Conservation (phyloP, 1,140 invertebrate species). For the Oryzaephilus surinamensis region DNA sequence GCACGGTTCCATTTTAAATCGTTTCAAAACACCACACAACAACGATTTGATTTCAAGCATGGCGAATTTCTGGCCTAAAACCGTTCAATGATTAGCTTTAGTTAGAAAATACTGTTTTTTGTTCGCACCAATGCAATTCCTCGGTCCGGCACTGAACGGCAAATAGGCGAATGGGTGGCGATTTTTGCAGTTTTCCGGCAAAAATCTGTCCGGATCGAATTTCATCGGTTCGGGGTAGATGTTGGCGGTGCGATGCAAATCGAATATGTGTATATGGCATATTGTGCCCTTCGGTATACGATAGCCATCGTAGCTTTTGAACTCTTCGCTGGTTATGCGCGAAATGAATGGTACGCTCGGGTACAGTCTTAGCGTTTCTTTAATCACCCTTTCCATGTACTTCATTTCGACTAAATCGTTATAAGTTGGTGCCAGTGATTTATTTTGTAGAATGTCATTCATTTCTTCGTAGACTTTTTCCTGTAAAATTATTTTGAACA, state of each 20-base stretch:
- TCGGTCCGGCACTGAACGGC: conserved; percentile 52
- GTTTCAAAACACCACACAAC: conserved; percentile 51
- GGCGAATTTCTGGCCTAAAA: no score
- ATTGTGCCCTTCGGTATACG: conserved; percentile 2
- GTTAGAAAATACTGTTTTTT: conserved; percentile 69
- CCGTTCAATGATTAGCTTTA: no score
- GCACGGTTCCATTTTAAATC: conserved; percentile 42
- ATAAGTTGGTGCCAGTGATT: conserved; percentile 36
- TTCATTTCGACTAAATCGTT: conserved; percentile 51
- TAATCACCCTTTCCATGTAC: conserved; percentile 53
- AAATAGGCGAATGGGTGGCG: conserved; percentile 44
- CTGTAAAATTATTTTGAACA: conserved; percentile 18
- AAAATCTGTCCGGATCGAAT: conserved; percentile 60
- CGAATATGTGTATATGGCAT: conserved; percentile 10
- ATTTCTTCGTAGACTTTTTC: conserved; percentile 40
- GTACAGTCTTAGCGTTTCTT: conserved; percentile 48
- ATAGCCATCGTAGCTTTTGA: conserved; percentile 27
- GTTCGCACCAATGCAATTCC: no score
- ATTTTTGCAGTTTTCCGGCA: no score
- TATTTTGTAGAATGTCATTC: conserved; percentile 46
- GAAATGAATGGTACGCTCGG: conserved; percentile 58
- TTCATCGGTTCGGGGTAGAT: conserved; percentile 49
- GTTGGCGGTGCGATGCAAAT: conserved; percentile 11
- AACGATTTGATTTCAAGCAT: conserved; percentile 63
- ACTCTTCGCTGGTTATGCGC: conserved; percentile 41